These are phyloP conservation scores for Xestia xanthographa DNA, from an alignment of 2,888 invertebrate genomes.

Conservation along the genomic window DNA sequence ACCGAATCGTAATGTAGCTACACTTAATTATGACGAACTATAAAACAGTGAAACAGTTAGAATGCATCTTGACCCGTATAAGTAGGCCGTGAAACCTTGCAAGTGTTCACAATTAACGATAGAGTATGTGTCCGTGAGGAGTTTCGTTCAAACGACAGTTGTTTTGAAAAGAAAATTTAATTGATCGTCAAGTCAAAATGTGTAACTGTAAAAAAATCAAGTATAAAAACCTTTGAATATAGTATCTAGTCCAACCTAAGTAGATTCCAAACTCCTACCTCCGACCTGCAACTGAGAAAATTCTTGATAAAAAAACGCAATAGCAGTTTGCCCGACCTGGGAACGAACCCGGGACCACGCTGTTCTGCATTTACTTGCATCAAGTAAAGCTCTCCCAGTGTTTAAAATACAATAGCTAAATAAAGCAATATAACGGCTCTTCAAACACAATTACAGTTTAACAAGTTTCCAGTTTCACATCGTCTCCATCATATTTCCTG, in stretches of 20 bases:
- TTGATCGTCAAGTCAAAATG: neutral
- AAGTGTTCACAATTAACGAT: neutral
- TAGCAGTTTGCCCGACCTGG: neutral
- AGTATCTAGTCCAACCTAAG: neutral
- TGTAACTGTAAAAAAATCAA: neutral
- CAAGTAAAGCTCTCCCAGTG: neutral
- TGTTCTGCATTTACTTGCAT: neutral
- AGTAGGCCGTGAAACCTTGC: conserved; percentile 36
- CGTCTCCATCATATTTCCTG: conserved; percentile 19
- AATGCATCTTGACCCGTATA: conserved; percentile 11
- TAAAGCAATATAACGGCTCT: neutral
- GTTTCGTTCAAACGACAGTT: neutral
- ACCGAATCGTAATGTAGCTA: neutral
- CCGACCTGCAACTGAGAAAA: neutral
- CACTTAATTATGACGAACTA: neutral
- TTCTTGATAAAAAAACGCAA: neutral
- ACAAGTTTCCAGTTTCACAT: conserved; percentile 5
- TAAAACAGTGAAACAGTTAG: too few species aligned
- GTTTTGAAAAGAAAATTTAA: neutral
- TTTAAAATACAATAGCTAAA: neutral
- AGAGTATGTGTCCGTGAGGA: neutral
- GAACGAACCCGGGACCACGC: neutral
- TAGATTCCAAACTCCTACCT: neutral
- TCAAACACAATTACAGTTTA: conserved; percentile 19
- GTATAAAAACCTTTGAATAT: neutral